A percentile compares a stretch with the other conserved stretches of the same genome.
Evolutionary conservation across 2,797 vertebrate species (phyloP).

Genomic region (Peromyscus attwateri): DNA sequence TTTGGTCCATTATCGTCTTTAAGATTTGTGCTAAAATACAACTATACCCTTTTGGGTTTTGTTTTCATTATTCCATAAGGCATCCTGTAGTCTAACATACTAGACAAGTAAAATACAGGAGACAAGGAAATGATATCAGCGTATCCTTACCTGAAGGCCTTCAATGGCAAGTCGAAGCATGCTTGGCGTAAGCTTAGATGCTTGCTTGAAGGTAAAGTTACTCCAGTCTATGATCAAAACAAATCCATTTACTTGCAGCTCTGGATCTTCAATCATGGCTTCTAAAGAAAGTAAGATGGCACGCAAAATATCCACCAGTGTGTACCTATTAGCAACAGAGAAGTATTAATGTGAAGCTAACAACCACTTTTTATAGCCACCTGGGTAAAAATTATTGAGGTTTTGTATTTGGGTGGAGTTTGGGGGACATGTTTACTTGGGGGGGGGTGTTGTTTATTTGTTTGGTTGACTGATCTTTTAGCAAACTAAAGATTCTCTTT

Average conservation of each 20-base stretch:
- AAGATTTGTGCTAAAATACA: neutral
- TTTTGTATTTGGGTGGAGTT: neutral
- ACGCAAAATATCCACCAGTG: conserved; percentile 97
- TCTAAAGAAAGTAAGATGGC: conserved; percentile 98
- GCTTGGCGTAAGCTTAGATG: conserved; percentile 98
- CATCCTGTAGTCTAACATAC: neutral
- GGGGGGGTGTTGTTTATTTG: neutral
- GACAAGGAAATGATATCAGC: neutral
- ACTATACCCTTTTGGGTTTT: neutral
- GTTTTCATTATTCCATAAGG: neutral
- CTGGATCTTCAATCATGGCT: conserved; percentile 98
- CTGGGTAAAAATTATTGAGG: neutral
- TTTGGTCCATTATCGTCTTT: neutral
- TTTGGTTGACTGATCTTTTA: neutral
- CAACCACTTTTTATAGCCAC: neutral
- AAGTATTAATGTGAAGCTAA: conserved; percentile 65
- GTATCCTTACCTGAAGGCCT: conserved; percentile 94
- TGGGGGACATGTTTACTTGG: neutral
- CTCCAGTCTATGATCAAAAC: conserved; percentile 99
- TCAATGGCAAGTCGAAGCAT: conserved; percentile 99
- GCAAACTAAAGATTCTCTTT: conserved; percentile 21
- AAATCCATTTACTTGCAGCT: conserved; percentile 99
- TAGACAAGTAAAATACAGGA: neutral
- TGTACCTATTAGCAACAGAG: conserved; percentile 91
- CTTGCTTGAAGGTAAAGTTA: conserved; percentile 99